Evolutionary conservation across 92 coral and sea anemone genomes (phyloP).

Genomic region (Porites divaricata): DNA sequence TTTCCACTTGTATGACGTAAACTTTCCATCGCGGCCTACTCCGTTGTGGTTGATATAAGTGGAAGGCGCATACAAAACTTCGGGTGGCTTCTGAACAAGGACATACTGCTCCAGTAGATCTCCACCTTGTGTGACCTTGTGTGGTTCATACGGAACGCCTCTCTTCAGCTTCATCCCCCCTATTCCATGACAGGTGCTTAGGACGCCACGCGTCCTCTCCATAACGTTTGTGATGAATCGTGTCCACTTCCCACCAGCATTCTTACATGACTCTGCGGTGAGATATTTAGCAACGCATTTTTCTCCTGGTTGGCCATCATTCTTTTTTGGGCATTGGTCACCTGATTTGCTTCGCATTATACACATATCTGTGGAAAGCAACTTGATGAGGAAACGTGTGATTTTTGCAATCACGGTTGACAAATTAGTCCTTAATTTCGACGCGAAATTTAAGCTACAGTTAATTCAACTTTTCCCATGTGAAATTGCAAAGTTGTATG

Average conservation of each 20-base stretch:
- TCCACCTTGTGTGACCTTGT: conserved; percentile 28
- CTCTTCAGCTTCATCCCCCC: conserved; percentile 11
- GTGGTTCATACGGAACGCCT: not conserved
- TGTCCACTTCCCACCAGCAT: conserved; percentile 20
- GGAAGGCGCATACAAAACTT: conserved; percentile 32
- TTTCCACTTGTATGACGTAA: conserved; percentile 30
- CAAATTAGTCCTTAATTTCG: too few species aligned
- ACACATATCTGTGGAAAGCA: conserved; percentile 17
- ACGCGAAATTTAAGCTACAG: too few species aligned
- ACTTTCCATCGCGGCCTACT: conserved; percentile 8
- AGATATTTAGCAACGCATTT: too few species aligned
- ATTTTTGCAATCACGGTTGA: too few species aligned
- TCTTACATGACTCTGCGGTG: conserved; percentile 6
- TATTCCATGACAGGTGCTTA: conserved; percentile 20
- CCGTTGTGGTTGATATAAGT: conserved; percentile 31
- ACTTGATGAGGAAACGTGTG: too few species aligned
- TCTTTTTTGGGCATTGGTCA: not conserved
- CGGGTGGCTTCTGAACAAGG: too few species aligned
- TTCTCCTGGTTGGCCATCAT: not conserved
- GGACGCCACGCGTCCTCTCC: not conserved
- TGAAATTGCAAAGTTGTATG: too few species aligned
- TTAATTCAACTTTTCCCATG: too few species aligned
- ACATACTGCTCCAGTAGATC: conserved; percentile 16
- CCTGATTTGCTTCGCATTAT: conserved; percentile 1
- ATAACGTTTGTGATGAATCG: too few species aligned